Evolutionary conservation across 2,797 vertebrate species (phyloP).

Genomic region (Acrocephalus scirpaceus): DNA sequence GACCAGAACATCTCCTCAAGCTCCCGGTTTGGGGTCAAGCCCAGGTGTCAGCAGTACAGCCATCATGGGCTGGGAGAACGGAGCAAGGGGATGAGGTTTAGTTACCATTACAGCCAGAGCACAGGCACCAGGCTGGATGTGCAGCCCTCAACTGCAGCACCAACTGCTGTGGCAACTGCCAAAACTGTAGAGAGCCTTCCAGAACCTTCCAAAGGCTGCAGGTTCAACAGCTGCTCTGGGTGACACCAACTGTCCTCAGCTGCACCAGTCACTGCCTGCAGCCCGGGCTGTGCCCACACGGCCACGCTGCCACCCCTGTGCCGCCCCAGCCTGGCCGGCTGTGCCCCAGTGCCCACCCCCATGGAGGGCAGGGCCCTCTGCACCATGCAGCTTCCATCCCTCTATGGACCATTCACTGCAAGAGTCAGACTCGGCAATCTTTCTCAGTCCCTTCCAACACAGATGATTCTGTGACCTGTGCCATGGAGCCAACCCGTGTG

Average conservation of each 20-base stretch:
- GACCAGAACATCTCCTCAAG: background rate
- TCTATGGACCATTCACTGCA: background rate
- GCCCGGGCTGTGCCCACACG: fast-evolving
- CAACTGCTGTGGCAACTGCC: background rate
- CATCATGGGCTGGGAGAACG: background rate
- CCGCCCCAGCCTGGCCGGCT: background rate
- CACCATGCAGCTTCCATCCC: fast-evolving
- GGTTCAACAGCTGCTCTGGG: background rate
- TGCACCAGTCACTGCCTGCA: background rate
- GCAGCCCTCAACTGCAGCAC: background rate
- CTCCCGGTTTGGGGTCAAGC: background rate
- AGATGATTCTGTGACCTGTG: background rate
- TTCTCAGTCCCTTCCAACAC: background rate
- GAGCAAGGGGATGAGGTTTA: background rate
- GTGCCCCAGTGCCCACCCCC: background rate
- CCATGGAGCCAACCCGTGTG: background rate
- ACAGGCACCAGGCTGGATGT: background rate
- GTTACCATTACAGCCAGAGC: background rate
- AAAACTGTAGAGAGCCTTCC: background rate
- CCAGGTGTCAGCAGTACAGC: background rate
- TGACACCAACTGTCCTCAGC: too few relatives aligned
- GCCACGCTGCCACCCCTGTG: background rate
- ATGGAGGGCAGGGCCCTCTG: background rate
- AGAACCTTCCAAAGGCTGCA: background rate
- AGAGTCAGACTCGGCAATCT: background rate